phyloP scores from a whole-genome alignment of 2,113 vertebrate genomes.

The Ochotona curzoniae region DNA sequence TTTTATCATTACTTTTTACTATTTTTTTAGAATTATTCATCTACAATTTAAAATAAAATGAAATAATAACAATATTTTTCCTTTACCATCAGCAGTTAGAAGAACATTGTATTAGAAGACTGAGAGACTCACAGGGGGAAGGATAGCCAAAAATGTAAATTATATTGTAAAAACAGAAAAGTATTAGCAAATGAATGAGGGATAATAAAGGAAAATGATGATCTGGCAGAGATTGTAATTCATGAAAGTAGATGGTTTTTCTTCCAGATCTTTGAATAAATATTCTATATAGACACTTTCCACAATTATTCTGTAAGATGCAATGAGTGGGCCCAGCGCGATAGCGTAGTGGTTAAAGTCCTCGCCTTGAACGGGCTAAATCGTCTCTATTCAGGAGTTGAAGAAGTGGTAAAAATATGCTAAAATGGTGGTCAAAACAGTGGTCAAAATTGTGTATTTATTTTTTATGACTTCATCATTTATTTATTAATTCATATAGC shows the following conservation, averaged over 20 bases:
- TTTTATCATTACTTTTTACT: neutral
- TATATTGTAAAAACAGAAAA: neutral
- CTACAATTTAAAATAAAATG: slow-evolving; percentile 29
- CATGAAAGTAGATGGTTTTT: neutral
- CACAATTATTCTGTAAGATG: neutral
- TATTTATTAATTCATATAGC: neutral
- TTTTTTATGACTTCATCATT: neutral
- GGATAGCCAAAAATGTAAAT: neutral
- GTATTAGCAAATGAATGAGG: neutral
- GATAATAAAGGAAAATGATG: neutral
- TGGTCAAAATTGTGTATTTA: neutral
- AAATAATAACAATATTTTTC: neutral
- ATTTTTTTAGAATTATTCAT: slow-evolving; percentile 3
- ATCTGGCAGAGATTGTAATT: neutral
- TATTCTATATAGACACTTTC: neutral
- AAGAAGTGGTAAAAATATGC: neutral
- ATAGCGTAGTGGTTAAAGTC: too few relatives aligned
- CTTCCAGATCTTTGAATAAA: neutral
- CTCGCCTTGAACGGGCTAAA: neutral
- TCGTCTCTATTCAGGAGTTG: neutral
- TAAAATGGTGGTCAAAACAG: neutral
- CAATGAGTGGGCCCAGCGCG: too few relatives aligned
- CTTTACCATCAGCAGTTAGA: neutral
- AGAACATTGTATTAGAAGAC: neutral
- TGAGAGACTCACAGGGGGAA: neutral